A percentile compares a stretch with the other conserved stretches of the same genome.
phyloP scores from a whole-genome alignment of 2,797 vertebrate species.

The Phaenicophaeus curvirostris region DNA sequence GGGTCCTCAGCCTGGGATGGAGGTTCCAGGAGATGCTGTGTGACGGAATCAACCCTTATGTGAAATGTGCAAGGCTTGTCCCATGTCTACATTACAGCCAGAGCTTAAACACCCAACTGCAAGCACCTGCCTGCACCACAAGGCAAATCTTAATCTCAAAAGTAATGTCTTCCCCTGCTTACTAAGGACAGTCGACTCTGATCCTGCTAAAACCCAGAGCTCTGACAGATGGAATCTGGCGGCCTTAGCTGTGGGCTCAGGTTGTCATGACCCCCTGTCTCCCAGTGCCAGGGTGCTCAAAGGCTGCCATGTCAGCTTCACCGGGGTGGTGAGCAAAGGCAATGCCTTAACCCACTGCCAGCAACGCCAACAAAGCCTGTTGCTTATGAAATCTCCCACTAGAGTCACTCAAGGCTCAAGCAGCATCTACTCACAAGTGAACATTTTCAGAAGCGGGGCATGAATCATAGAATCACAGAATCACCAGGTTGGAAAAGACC shows the following conservation, averaged over 20 bases:
- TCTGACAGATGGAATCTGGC: not conserved
- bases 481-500: too few species aligned
- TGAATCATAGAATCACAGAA: too few species aligned
- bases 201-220: not conserved
- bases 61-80: not conserved
- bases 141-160: not conserved
- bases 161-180: not conserved
- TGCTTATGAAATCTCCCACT: not conserved
- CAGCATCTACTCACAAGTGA: not conserved
- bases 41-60: not conserved
- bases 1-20: not conserved
- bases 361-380: not conserved
- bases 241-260: not conserved
- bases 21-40: not conserved
- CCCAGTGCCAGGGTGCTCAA: not conserved
- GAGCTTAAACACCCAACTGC: not conserved
- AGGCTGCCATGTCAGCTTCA: not conserved
- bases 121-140: not conserved
- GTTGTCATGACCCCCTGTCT: not conserved
- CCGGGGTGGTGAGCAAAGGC: not conserved
- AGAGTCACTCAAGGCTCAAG: not conserved
- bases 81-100: fast-evolving
- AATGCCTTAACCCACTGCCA: not conserved
- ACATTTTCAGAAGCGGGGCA: fast-evolving
- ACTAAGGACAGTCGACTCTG: not conserved